Base-by-base conservation (phyloP, 1,140 invertebrate genomes). In the Sitodiplosis mosellana region DNA sequence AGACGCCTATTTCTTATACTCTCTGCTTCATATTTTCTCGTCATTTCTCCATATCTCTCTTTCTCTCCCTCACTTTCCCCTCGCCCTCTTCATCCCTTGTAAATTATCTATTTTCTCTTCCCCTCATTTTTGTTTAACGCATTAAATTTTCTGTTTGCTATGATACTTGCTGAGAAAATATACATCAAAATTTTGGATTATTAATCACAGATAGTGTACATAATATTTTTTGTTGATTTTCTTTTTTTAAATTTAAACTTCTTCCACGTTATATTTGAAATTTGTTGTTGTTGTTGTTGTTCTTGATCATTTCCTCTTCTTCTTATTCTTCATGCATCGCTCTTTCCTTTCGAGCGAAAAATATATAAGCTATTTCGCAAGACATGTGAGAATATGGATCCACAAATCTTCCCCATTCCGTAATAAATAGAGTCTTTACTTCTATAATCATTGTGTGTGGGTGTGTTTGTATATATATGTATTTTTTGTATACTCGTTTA, bases 101-200 rank as follows among this genome's bases (percentile, higher is more conserved):
- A 27, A 27, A 27, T 27, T 27, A 27, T 27, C 27, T 27, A 27
- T 27, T 27, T 27, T 27, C 27, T 27, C 27, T 27, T 27, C 27
- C 27, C 27, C 4, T 27, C n/a, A n/a, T 27, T 27, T 27, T 3
- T 27, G 3, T 27, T 27, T 5, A 27, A 27, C 27, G 27, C 27
- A 27, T 27, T 27, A 27, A 27, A 27, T 27, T 27, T 27, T 27
- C 27, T 27, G 27, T 27, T 27, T 27, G 27, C 41, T 43, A 43
- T 18, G 41, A 43, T 43, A 43, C 11, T 43, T 43, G n/a, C 18
- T 43, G 41, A 43, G 41, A 43, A 43, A 43, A 43, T 43, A 43
- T 61, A 56, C 61, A 60, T 63, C 61, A 64, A 64, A 64, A 64
- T 64, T 64, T 64, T 63, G 61, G 61, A 63, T 64, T 64, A 61